Evolutionary conservation across 2,888 invertebrate genomes (phyloP).

Genomic region (Ptilodon capucinus): DNA sequence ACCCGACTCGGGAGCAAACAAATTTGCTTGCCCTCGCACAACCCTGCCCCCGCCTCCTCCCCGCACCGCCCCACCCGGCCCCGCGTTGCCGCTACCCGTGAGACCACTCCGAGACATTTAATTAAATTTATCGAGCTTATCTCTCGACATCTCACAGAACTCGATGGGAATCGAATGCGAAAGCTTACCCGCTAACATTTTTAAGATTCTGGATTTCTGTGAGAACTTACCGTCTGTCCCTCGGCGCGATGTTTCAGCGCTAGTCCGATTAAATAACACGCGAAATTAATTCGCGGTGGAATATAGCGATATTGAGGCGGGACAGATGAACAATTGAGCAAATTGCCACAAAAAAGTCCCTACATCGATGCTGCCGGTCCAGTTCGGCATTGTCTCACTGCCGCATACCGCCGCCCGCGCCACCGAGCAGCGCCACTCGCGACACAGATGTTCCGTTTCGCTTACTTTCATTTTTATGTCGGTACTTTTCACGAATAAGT

Average conservation of each 20-base stretch:
- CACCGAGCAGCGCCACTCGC: background rate
- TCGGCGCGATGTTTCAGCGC: slow-evolving; percentile 8
- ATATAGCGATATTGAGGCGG: slow-evolving; percentile 38
- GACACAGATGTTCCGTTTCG: background rate
- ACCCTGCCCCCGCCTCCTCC: slow-evolving; percentile 8
- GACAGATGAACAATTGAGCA: slow-evolving; percentile 52
- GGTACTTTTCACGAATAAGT: background rate
- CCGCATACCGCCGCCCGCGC: background rate
- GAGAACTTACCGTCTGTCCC: slow-evolving; percentile 49
- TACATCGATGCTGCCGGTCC: slow-evolving; percentile 41
- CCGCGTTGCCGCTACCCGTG: slow-evolving; percentile 22
- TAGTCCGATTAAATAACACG: slow-evolving; percentile 33
- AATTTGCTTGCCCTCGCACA: slow-evolving; percentile 56
- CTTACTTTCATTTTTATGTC: background rate
- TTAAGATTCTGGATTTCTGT: slow-evolving; percentile 62
- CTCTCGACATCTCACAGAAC: slow-evolving; percentile 61
- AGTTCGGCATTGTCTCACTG: background rate
- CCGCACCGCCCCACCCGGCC: slow-evolving; percentile 20
- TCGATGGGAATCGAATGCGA: slow-evolving; percentile 69
- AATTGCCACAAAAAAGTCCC: slow-evolving; percentile 54
- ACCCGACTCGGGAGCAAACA: slow-evolving; percentile 59
- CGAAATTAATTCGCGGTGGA: slow-evolving; percentile 39
- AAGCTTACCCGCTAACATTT: slow-evolving; percentile 54
- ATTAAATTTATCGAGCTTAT: slow-evolving; percentile 79
- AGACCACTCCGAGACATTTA: slow-evolving; percentile 60